Conservation (phyloP, 2,113 vertebrate species). For the Arothron firmamentum region DNA sequence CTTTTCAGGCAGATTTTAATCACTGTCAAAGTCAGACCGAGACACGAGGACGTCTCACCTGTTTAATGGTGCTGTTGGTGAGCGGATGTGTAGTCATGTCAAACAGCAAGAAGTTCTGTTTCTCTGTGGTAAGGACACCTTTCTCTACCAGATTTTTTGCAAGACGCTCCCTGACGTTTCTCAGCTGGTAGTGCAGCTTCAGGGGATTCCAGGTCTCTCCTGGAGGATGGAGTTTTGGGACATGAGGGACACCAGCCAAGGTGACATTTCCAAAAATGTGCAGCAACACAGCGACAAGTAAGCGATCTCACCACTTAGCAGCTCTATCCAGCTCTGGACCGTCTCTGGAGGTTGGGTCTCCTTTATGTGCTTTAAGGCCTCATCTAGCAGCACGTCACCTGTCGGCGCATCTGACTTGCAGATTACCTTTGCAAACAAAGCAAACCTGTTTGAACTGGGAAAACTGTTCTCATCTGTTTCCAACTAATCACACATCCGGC, state of each 20-base stretch:
- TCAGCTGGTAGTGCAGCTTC: slow-evolving; percentile 94
- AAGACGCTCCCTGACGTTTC: slow-evolving; percentile 91
- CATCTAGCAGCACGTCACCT: slow-evolving; percentile 94
- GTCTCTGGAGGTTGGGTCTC: slow-evolving; percentile 96
- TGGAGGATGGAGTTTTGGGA: slow-evolving; percentile 47
- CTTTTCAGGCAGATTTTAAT: too few relatives aligned
- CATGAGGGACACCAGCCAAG: background rate
- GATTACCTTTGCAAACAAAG: slow-evolving; percentile 80
- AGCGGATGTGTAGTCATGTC: slow-evolving; percentile 99
- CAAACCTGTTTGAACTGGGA: slow-evolving; percentile 22
- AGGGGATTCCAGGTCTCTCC: slow-evolving; percentile 98
- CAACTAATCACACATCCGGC: slow-evolving; percentile 4
- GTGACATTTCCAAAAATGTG: background rate
- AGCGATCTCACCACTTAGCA: slow-evolving; percentile 89
- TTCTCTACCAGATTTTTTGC: slow-evolving; percentile 98
- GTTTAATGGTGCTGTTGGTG: slow-evolving; percentile 93
- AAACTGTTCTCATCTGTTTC: background rate
- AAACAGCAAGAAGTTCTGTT: slow-evolving; percentile 98
- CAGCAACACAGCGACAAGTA: background rate
- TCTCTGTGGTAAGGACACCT: slow-evolving; percentile 95
- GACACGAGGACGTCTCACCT: slow-evolving; percentile 42
- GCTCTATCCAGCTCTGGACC: slow-evolving; percentile 98
- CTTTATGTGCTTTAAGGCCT: slow-evolving; percentile 97
- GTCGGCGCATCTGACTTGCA: slow-evolving; percentile 97
- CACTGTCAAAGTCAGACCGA: too few relatives aligned